These are phyloP conservation scores for Saccostrea cuccullata DNA, from an alignment of 1,140 invertebrate species.

Conservation along the genomic window DNA sequence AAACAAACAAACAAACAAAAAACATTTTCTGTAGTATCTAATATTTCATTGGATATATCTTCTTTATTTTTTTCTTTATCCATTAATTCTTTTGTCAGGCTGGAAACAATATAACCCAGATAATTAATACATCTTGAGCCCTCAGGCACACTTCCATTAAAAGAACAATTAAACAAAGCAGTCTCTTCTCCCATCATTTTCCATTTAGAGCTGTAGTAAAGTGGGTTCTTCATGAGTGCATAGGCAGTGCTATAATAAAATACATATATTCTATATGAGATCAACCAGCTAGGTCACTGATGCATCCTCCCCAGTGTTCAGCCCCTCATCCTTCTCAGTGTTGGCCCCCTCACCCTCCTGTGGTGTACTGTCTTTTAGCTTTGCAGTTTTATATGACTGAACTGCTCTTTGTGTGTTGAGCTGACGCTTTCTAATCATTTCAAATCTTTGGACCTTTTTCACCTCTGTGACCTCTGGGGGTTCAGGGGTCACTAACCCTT, in stretches of 20 bases:
- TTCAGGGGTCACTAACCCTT: constrained; percentile 54
- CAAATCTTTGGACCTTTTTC: constrained; percentile 39
- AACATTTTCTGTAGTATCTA: too few relatives aligned
- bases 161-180: neutral
- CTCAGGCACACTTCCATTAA: neutral
- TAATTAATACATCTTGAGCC: neutral
- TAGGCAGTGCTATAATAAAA: neutral
- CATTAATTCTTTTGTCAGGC: too few relatives aligned
- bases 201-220: neutral
- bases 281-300: neutral
- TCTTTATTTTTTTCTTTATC: too few relatives aligned
- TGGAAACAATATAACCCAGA: neutral
- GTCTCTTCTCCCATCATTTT: neutral
- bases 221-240: neutral
- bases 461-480: constrained; percentile 55
- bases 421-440: constrained; percentile 49
- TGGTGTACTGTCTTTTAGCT: neutral
- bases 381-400: constrained; percentile 6
- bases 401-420: constrained; percentile 19
- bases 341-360: neutral
- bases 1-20: too few relatives aligned
- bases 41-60: too few relatives aligned
- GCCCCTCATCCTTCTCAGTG: neutral
- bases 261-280: neutral
- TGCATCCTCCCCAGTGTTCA: neutral